Evolutionary conservation across 2,888 invertebrate species (phyloP).

Genomic region (Lasioglossum vierecki): DNA sequence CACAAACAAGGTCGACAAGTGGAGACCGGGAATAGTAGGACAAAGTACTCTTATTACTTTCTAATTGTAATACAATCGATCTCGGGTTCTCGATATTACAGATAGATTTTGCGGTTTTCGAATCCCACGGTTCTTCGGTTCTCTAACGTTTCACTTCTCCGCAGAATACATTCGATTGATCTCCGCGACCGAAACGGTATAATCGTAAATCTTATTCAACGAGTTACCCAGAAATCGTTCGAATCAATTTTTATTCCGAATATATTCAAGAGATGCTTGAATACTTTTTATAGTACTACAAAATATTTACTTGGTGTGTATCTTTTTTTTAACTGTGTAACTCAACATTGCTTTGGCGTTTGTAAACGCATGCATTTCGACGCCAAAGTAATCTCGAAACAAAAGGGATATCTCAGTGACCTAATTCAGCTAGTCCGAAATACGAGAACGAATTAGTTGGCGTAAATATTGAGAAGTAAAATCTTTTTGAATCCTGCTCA

Average conservation of each 20-base stretch:
- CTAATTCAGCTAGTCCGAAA: neutral
- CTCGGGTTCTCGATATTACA: conserved; percentile 25
- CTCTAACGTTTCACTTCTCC: neutral
- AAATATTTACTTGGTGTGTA: neutral
- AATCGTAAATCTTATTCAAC: neutral
- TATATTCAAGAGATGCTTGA: neutral
- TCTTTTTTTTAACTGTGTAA: neutral
- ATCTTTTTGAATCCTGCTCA: neutral
- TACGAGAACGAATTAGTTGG: neutral
- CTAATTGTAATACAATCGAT: conserved; percentile 52
- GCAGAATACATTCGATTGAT: neutral
- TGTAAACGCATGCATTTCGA: neutral
- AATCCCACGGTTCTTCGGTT: conserved; percentile 6
- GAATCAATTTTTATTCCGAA: neutral
- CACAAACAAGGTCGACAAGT: conserved; percentile 58
- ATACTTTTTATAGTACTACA: neutral
- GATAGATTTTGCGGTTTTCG: conserved; percentile 37
- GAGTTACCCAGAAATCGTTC: neutral
- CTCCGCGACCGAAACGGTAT: neutral
- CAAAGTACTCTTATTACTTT: conserved; percentile 43
- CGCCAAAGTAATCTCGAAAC: neutral
- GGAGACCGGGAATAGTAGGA: conserved; percentile 44
- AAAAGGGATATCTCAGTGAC: neutral
- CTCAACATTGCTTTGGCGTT: neutral
- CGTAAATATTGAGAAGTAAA: neutral